Evolutionary conservation across 2,888 invertebrate species (phyloP), one percentile per base, ranked within the genome.

Genomic region (Aphrophora alni): DNA sequence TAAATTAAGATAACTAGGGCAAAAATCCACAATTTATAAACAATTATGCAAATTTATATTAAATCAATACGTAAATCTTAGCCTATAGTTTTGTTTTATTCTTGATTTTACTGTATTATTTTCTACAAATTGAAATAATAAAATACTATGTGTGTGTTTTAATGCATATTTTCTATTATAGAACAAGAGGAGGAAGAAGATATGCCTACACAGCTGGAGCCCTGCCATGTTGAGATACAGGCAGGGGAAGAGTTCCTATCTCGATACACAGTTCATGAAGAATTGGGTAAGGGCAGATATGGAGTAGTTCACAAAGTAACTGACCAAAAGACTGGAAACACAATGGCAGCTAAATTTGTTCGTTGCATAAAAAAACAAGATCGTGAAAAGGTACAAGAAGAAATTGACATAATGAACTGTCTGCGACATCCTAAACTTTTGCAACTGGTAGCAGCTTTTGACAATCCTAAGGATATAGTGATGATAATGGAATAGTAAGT

Each of bases 401-500:
- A 98, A 89, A 94, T 97, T 78, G 93, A 93, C 82, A 94, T 97
- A 82, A 96, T 98, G 96, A 95, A 94, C 85, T 89, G 92, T 26
- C 89, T 98, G 77, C 89, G 92, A 81, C 98, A 98, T 89, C 95
- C 95, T 2, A 95, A 96, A 85, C 90, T 98, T 0, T 90, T 98
- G 10, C 94, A 95, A 87, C 89, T 97, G 77, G 93, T 93, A 2
- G 95, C 95, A 38, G 95, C 95, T 12, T 97, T 93, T 87, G 95
- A 95, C 85, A 92, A 91, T 84, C 90, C 92, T 38, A 91, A 93
- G 84, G 95, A 95, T 87, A 94, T 95, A 86, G 92, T 96, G 81
- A 93, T 98, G 89, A 93, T 98, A 59, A 95, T 95, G 89, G 98
- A 98, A 91, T 95, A 95, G 98, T 98, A 90, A 93, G 95, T 92